Percentiles rank a stretch among this genome's conserved stretches.
phyloP scores from a whole-genome alignment of 2,113 vertebrate genomes.

The Poecile atricapillus region DNA sequence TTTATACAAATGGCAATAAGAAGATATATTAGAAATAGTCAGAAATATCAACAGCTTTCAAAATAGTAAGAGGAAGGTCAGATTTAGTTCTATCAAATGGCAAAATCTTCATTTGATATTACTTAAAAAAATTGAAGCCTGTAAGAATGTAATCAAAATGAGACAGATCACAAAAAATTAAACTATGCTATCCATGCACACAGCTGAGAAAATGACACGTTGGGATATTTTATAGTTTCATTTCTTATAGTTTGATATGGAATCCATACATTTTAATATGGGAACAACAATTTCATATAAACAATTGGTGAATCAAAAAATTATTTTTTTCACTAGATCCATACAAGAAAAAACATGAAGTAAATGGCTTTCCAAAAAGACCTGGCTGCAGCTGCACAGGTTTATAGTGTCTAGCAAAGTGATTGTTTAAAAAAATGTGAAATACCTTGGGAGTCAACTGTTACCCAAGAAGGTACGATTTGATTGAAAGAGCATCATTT shows the following conservation, averaged over 20 bases:
- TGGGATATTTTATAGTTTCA: background rate
- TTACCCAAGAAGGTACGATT: background rate
- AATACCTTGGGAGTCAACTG: background rate
- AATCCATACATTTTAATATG: background rate
- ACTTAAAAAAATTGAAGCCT: background rate
- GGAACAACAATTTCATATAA: background rate
- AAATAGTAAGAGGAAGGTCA: background rate
- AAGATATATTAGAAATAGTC: background rate
- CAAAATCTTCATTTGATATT: background rate
- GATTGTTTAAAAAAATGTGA: background rate
- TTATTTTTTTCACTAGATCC: background rate
- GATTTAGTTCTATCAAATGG: background rate
- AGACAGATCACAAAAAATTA: background rate
- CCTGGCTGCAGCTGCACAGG: background rate
- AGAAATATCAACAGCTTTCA: background rate
- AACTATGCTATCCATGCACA: background rate
- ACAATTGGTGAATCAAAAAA: background rate
- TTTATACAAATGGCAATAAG: background rate
- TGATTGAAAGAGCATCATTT: background rate
- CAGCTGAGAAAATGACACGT: background rate
- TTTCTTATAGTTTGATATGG: background rate
- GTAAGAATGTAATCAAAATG: background rate
- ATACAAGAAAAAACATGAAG: background rate
- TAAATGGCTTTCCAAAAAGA: background rate
- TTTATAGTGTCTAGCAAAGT: background rate